Evolutionary conservation across 2,888 invertebrate genomes (phyloP), one percentile per base, ranked within the genome.

Genomic region (Dolichopus griseipennis): DNA sequence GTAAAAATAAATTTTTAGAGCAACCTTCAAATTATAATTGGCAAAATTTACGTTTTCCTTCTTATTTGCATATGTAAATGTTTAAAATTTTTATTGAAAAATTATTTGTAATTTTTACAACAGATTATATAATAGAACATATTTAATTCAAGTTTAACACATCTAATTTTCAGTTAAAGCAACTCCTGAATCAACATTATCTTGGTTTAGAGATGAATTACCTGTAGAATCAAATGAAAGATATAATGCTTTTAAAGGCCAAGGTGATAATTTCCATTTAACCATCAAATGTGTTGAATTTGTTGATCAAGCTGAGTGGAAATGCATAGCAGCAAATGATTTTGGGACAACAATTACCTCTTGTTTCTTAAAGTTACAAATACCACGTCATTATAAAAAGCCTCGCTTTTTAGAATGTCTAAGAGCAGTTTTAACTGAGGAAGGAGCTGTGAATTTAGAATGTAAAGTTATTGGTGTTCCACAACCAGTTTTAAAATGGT

Each of bases 391-490:
- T 81, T 95, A 89, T 78, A 93, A 93, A 78, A 93, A 92, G 74
- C 94, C 95, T 0, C 86, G 90, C 71, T 95, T 95, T 79, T 83
- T 95, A 67, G 94, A 95, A 79, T 90, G 90, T 72, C 83, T 95
- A 5, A 85, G 91, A 73, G 95, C 94, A 0, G 90, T 93, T 62
- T 83, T 95, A 21, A 92, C 93, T 0, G 92, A 93, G 71, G 93
- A 93, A 80, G 82, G 94, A 0, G 92, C 94, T 12, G 95, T 95
- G 1, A 94, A 94, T 80, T 84, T 95, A 70, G 95, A 95, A 79
- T 95, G 95, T 79, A 95, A 95, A 83, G 93, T 94, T 0, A 93
- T 94, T 69, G 94, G 94, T 8, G 93, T 94, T 2, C 94, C 94
- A 0, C 93, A 93, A 76, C 94, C 94, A 0, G 84, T 89, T n/a